phyloP scores from a whole-genome alignment of 2,113 vertebrate genomes.

The Daphoenositta chrysoptera region DNA sequence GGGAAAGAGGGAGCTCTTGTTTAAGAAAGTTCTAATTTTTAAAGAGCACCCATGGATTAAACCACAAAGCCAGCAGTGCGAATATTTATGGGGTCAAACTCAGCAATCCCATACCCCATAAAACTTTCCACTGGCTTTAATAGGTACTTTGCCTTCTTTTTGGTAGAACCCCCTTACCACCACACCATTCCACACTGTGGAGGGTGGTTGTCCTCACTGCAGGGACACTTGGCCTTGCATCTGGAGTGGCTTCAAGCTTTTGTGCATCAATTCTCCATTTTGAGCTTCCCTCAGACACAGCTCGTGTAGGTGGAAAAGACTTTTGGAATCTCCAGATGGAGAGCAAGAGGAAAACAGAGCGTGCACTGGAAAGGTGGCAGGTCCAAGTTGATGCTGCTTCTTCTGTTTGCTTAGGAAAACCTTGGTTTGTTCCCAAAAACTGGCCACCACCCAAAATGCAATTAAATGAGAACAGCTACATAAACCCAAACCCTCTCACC shows the following conservation, averaged over 20 bases:
- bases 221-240: background rate
- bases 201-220: background rate
- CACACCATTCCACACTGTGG: background rate
- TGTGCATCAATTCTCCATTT: background rate
- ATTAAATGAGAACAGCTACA: background rate
- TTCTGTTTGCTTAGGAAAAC: background rate
- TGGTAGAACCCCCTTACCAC: background rate
- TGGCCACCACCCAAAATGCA: background rate
- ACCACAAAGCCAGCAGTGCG: background rate
- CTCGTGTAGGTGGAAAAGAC: background rate
- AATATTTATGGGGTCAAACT: background rate
- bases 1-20: background rate
- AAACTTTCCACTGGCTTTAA: background rate
- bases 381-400: background rate
- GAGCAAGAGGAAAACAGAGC: background rate
- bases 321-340: background rate
- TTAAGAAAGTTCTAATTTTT: background rate
- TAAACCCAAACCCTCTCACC: background rate
- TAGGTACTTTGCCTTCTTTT: background rate
- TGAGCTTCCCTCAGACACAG: background rate
- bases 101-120: background rate
- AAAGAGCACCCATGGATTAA: background rate
- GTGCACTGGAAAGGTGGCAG: background rate
- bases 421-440: fast-evolving
- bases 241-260: background rate